Conservation (phyloP, 2,797 vertebrate species). For the Phataginus tricuspis region DNA sequence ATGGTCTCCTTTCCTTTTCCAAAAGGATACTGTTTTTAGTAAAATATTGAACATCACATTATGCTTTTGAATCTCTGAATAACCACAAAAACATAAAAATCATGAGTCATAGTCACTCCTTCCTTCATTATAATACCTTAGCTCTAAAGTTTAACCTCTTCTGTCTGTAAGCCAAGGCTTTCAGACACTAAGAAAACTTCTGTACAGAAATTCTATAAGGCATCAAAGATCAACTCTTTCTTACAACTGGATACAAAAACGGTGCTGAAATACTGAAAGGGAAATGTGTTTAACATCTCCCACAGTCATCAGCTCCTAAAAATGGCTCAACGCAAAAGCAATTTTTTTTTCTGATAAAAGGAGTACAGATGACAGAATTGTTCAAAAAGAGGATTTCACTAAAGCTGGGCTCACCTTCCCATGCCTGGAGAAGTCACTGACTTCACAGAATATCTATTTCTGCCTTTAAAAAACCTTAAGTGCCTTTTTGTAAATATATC, state of each 20-base stretch:
- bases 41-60: neutral
- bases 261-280: conserved; percentile 20
- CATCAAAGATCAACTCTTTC: conserved; percentile 63
- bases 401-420: neutral
- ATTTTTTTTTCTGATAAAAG: conserved; percentile 42
- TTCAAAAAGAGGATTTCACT: conserved; percentile 47
- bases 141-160: conserved; percentile 4
- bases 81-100: neutral
- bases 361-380: neutral
- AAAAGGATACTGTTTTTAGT: neutral
- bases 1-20: neutral
- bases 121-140: conserved; percentile 1
- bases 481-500: conserved; percentile 35
- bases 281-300: conserved; percentile 50
- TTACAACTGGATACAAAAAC: conserved; percentile 67
- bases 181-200: conserved; percentile 56
- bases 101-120: neutral
- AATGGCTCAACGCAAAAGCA: conserved; percentile 46
- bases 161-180: conserved; percentile 54
- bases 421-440: neutral
- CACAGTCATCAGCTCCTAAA: neutral
- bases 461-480: neutral
- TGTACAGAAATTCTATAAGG: neutral
- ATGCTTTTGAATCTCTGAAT: neutral
- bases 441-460: conserved; percentile 3